Evolutionary conservation across 2,113 vertebrate genomes (phyloP), one percentile per base, ranked within the genome.

Genomic region (Solenodon paradoxus): DNA sequence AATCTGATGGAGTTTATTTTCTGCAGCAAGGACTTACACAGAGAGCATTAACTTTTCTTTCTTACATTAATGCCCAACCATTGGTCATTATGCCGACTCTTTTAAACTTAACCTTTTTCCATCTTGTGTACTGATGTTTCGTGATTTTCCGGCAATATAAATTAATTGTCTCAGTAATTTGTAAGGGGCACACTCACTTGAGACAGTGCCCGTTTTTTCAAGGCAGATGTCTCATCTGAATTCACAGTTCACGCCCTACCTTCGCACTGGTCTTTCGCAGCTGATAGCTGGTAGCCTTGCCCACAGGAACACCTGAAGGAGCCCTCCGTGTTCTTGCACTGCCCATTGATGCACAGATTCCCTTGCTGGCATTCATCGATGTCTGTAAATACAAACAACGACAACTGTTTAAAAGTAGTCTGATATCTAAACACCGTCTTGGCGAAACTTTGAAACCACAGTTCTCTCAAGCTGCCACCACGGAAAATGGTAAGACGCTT

Each of bases 321-420:
- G 57, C 99, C 99, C 3, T 99, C 98, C 0, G 97, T 99, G 96
- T 99, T 99, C 95, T 97, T 98, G 97, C 99, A 99, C 47, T 96
- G 99, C 30, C 99, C 99, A 30, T 99, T 98, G 64, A 98, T 97
- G 78, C 99, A 99, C 5, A 99, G 95, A 71, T 88, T 98, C 84
- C 98, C 98, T 94, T 99, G 98, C 88, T 99, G 99, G 96, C 99
- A 99, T 97, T 99, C 99, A 90, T 99, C 99, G 74, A 99, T 95
- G 98, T 99, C 99, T 99, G 97, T 59, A 90, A 98, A 95, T 55
- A 96, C 30, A 94, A 97, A 97, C 2, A 69, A 17, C 2, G 9
- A 30, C 38, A 92, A 64, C 0, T 40, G 51, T 19, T 47, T 96
- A 35, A 61, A 51, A 40, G 40, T 4, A 68, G 47, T 32, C 38